Evolutionary conservation across 1,140 invertebrate species (phyloP).

Genomic region (Eulimnadia texana): DNA sequence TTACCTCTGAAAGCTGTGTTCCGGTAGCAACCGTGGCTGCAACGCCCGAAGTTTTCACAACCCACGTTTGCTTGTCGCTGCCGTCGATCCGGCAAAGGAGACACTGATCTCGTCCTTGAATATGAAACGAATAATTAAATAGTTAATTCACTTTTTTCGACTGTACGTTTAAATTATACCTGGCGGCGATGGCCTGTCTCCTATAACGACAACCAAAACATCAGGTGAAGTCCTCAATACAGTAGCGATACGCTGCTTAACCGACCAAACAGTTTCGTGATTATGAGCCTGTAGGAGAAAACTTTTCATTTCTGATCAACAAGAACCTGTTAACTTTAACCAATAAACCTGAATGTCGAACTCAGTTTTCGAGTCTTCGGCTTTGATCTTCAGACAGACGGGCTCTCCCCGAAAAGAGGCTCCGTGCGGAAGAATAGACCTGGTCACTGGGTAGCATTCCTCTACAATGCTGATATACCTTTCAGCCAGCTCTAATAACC

Average conservation of each 20-base stretch:
- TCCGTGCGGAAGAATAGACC: conserved; percentile 36
- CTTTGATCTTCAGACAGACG: conserved; percentile 29
- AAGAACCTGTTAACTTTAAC: not conserved
- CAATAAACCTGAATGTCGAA: conserved; percentile 28
- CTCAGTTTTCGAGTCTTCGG: conserved; percentile 31
- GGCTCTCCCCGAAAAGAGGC: conserved; percentile 36
- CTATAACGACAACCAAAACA: conserved; percentile 26
- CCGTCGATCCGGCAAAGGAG: conserved; percentile 30
- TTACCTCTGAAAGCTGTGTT: conserved; percentile 21
- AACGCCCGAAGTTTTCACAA: conserved; percentile 18
- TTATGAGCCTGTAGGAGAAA: conserved; percentile 27
- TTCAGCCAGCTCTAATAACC: conserved; percentile 35
- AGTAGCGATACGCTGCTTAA: conserved; percentile 29
- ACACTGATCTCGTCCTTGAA: conserved; percentile 30
- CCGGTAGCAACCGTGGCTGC: conserved; percentile 16
- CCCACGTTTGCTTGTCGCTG: conserved; percentile 27
- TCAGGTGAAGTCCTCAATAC: conserved; percentile 21
- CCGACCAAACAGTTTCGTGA: conserved; percentile 32
- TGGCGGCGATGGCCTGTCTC: conserved; percentile 2
- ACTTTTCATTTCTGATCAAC: not conserved
- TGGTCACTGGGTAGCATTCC: conserved; percentile 29
- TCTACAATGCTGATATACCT: conserved; percentile 36
- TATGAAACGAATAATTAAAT: not conserved
- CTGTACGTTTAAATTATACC: not conserved
- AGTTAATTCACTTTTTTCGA: not conserved